These are phyloP conservation scores for Melanotaenia boesemani DNA, from an alignment of 2,797 vertebrate genomes.

Conservation along the genomic window DNA sequence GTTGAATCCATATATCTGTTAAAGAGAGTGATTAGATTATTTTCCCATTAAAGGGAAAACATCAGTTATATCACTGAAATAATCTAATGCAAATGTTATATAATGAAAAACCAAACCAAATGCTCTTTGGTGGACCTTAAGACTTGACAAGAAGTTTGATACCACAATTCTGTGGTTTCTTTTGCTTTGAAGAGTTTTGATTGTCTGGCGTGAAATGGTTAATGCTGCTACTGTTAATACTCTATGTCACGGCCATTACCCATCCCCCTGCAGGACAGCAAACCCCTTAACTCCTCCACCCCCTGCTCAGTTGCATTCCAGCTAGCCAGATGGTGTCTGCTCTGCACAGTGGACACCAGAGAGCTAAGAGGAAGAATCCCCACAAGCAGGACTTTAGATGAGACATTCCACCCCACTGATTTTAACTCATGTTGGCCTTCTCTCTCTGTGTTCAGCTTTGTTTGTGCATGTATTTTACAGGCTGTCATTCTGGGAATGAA, in stretches of 20 bases:
- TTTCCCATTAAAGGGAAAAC: too few species aligned
- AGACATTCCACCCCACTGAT: slow-evolving; percentile 51
- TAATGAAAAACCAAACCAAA: background rate
- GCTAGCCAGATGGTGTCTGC: slow-evolving; percentile 81
- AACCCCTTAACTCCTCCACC: slow-evolving; percentile 51
- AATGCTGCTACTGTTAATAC: slow-evolving; percentile 58
- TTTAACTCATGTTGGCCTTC: slow-evolving; percentile 2
- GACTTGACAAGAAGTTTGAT: background rate
- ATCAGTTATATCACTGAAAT: background rate
- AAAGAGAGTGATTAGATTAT: background rate
- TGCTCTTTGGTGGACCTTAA: background rate
- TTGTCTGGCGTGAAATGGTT: slow-evolving; percentile 44
- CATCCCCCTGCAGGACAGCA: slow-evolving; percentile 60
- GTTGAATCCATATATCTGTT: background rate
- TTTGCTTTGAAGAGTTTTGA: slow-evolving; percentile 10
- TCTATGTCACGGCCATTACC: slow-evolving; percentile 45
- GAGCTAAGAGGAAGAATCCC: slow-evolving; percentile 56
- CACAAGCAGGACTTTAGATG: slow-evolving; percentile 52
- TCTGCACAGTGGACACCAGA: slow-evolving; percentile 60
- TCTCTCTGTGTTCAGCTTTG: slow-evolving; percentile 14
- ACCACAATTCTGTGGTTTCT: background rate
- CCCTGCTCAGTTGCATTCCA: slow-evolving; percentile 71
- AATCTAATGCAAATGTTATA: background rate
- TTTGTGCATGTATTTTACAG: slow-evolving; percentile 30
- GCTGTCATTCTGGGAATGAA: slow-evolving; percentile 36